These are phyloP conservation scores for Limnephilus lunatus DNA, from an alignment of 2,888 invertebrate species.

Conservation along the genomic window DNA sequence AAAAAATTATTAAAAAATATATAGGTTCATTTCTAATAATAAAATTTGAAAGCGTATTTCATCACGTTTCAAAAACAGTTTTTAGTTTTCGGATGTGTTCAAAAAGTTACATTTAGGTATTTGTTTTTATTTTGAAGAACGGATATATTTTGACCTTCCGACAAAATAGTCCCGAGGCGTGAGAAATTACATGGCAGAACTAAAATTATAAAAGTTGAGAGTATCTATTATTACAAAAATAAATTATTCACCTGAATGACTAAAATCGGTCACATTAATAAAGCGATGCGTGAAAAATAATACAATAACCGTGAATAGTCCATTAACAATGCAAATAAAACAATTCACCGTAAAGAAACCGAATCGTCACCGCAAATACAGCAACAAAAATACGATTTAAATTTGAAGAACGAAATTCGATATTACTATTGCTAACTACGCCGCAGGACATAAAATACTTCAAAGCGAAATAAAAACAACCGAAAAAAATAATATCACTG, in stretches of 20 bases:
- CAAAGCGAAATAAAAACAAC: background rate
- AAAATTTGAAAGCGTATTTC: too few species aligned
- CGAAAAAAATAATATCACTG: background rate
- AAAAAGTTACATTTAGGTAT: too few species aligned
- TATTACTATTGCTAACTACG: background rate
- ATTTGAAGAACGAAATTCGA: background rate
- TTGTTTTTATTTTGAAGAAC: too few species aligned
- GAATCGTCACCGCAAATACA: background rate
- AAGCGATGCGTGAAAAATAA: background rate
- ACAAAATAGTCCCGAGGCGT: too few species aligned
- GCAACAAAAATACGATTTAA: background rate
- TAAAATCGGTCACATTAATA: background rate
- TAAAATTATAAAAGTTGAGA: background rate
- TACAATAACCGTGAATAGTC: background rate
- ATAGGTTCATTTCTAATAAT: too few species aligned
- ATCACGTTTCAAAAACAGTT: too few species aligned
- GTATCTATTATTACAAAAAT: background rate
- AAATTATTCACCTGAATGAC: background rate
- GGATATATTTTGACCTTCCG: too few species aligned
- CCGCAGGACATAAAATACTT: background rate
- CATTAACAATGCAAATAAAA: background rate
- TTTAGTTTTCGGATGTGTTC: too few species aligned
- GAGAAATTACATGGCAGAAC: background rate
- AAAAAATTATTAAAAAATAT: too few species aligned
- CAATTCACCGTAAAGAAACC: background rate